Conservation (phyloP, 2,888 invertebrate species). For the Corbicula japonica region DNA sequence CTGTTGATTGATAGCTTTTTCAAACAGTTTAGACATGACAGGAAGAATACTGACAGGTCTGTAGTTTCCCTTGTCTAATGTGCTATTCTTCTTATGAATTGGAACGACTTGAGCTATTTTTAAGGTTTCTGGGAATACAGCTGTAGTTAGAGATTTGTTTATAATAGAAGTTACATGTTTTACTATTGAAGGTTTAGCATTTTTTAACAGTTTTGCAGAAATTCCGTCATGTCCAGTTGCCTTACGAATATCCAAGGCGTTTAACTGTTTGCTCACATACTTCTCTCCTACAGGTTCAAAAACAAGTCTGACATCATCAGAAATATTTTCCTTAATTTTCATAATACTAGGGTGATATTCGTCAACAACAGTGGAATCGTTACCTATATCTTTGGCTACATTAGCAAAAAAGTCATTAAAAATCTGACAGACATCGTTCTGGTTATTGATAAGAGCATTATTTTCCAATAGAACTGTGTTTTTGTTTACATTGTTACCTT, state of each 20-base stretch:
- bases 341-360: constrained; percentile 26
- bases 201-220: constrained; percentile 13
- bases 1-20: constrained; percentile 14
- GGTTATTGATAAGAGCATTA: neutral
- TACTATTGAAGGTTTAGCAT: neutral
- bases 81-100: constrained; percentile 23
- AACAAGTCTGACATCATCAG: neutral
- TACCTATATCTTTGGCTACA: constrained; percentile 25
- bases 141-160: neutral
- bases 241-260: constrained; percentile 7
- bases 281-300: constrained; percentile 2
- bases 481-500: constrained; percentile 1
- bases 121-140: constrained; percentile 2
- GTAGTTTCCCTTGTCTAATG: constrained; percentile 18
- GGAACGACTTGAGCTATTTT: constrained; percentile 16
- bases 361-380: constrained; percentile 18
- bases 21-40: constrained; percentile 25
- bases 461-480: constrained; percentile 27
- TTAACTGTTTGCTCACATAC: neutral
- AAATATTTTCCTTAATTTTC: constrained; percentile 3
- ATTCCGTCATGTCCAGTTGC: constrained; percentile 22
- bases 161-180: constrained; percentile 3
- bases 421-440: neutral
- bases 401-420: constrained; percentile 11
- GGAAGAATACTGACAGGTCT: no score